Percentiles rank a stretch among this genome's conserved stretches.
Conservation (phyloP, 2,797 vertebrate species). For the Adelosebastes latens region DNA sequence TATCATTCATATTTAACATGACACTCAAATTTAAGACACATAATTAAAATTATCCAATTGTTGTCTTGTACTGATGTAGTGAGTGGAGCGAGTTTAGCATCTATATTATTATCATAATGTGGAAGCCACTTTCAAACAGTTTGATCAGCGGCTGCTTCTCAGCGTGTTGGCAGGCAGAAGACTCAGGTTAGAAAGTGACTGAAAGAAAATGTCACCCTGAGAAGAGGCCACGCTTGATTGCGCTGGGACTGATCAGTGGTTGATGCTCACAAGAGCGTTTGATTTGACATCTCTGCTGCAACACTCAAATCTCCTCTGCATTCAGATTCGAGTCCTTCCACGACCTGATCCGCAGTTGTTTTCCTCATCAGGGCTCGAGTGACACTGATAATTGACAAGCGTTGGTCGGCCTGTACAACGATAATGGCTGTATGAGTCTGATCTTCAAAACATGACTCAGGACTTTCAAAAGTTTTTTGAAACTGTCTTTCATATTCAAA, state of each 20-base stretch:
- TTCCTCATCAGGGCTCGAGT: slow-evolving; percentile 53
- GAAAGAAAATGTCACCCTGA: slow-evolving; percentile 77
- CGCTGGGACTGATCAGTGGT: slow-evolving; percentile 73
- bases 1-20: neutral
- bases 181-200: slow-evolving; percentile 56
- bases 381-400: slow-evolving; percentile 69
- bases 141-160: slow-evolving; percentile 45
- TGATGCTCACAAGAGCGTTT: slow-evolving; percentile 76
- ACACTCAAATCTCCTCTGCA: slow-evolving; percentile 69
- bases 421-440: slow-evolving; percentile 24
- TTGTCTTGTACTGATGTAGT: neutral
- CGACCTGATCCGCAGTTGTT: slow-evolving; percentile 66
- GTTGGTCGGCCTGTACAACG: slow-evolving; percentile 24
- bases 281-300: slow-evolving; percentile 77
- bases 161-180: slow-evolving; percentile 52
- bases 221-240: slow-evolving; percentile 75
- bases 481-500: slow-evolving; percentile 4
- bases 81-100: slow-evolving; percentile 9
- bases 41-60: neutral
- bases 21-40: neutral
- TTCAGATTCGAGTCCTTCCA: slow-evolving; percentile 70
- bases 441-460: slow-evolving; percentile 28
- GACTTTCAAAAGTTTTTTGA: slow-evolving; percentile 26
- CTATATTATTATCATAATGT: slow-evolving; percentile 19
- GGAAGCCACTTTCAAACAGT: slow-evolving; percentile 42